A percentile compares a stretch with the other conserved stretches of the same genome.
Conservation (phyloP, 2,113 vertebrate species). For the Lophochroa leadbeateri region DNA sequence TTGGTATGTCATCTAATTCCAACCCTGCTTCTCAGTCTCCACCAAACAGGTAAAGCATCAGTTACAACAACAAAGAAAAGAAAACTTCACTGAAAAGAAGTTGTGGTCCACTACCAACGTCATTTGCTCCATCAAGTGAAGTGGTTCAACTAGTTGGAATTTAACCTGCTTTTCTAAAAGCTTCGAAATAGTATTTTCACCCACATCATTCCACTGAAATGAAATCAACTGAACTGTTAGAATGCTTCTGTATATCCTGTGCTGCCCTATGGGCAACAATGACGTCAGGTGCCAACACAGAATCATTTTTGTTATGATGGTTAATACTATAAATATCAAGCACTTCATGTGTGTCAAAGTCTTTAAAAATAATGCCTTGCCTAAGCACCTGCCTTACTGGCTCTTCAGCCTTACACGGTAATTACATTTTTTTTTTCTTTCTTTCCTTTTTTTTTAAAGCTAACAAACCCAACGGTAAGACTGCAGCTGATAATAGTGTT, state of each 20-base stretch:
- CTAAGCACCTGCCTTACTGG: constrained; percentile 35
- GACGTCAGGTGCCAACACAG: constrained; percentile 20
- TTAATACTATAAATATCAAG: constrained; percentile 33
- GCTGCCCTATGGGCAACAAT: background rate
- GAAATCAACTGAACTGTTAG: constrained; percentile 39
- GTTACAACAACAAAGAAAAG: constrained; percentile 27
- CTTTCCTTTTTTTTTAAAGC: background rate
- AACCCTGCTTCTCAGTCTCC: constrained; percentile 32
- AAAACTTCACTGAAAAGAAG: constrained; percentile 39
- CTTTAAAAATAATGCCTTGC: constrained; percentile 17
- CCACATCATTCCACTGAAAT: constrained; percentile 48
- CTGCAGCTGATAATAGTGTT: background rate
- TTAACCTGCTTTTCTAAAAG: constrained; percentile 59
- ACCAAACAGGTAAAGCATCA: constrained; percentile 46
- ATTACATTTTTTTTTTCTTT: background rate
- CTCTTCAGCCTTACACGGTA: background rate
- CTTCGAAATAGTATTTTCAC: constrained; percentile 4
- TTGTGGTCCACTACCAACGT: background rate
- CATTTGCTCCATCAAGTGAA: background rate
- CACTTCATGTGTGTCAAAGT: constrained; percentile 28
- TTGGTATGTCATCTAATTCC: constrained; percentile 39
- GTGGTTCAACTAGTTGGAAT: constrained; percentile 36
- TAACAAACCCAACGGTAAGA: background rate
- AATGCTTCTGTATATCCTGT: background rate
- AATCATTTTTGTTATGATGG: background rate